Percentiles rank a stretch among this genome's conserved stretches.
Evolutionary conservation across 37 sponge, comb jelly and placozoan species (phyloP).

Genomic region (Mnemiopsis leidyi): DNA sequence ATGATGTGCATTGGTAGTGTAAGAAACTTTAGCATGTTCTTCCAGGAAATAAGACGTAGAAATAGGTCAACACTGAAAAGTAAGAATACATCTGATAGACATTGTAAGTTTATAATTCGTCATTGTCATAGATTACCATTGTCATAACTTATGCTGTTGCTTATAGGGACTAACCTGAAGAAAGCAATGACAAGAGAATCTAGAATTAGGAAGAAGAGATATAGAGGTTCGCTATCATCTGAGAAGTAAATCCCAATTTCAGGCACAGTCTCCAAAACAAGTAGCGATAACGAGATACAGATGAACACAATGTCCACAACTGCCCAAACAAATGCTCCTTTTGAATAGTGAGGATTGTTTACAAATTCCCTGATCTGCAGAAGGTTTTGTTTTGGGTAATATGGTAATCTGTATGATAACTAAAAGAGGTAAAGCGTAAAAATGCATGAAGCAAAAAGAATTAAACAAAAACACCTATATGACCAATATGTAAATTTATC

Average conservation of each 20-base stretch:
- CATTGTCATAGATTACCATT: too few relatives aligned
- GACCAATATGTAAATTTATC: too few relatives aligned
- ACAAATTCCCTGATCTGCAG: background rate
- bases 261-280: background rate
- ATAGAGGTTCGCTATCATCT: background rate
- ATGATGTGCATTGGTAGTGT: conserved; percentile 26
- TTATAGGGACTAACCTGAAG: background rate
- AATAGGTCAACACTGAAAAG: conserved; percentile 6
- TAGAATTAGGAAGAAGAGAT: background rate
- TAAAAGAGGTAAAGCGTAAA: too few relatives aligned
- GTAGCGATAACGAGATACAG: conserved; percentile 11
- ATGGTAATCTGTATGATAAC: too few relatives aligned
- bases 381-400: too few relatives aligned
- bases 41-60: background rate
- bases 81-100: background rate
- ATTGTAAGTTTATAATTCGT: too few relatives aligned
- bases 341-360: conserved; percentile 21
- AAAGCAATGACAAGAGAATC: background rate
- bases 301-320: conserved; percentile 1
- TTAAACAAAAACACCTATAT: too few relatives aligned
- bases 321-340: conserved; percentile 28
- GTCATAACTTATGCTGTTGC: too few relatives aligned
- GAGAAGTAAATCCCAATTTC: conserved; percentile 30
- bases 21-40: conserved; percentile 2
- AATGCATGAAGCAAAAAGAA: too few relatives aligned